Conservation (phyloP, 92 coral and sea anemone genomes). For the Phenganax stokvisi region DNA sequence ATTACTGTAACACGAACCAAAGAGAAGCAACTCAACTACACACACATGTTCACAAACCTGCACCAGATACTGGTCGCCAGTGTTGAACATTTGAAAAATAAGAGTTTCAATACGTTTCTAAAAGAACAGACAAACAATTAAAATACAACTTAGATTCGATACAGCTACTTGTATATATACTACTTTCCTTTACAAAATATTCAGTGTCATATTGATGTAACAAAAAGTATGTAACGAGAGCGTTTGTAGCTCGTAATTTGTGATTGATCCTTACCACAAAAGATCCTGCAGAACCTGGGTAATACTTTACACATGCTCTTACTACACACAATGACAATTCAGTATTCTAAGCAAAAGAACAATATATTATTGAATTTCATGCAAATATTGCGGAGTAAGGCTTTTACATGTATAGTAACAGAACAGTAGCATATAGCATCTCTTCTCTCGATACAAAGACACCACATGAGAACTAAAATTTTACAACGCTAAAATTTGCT, state of each 20-base stretch:
- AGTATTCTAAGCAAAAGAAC: conserved; percentile 23
- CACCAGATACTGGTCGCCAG: conserved; percentile 29
- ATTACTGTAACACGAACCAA: not conserved
- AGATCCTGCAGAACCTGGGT: conserved; percentile 64
- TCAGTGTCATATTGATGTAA: not conserved
- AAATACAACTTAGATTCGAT: not conserved
- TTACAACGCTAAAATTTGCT: not conserved
- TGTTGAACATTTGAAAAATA: conserved; percentile 49
- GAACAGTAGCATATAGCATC: not conserved
- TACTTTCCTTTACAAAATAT: not conserved
- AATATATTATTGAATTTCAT: not conserved
- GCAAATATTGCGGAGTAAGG: not conserved
- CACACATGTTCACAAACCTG: conserved; percentile 44
- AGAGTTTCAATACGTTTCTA: conserved; percentile 59
- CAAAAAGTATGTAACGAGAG: not conserved
- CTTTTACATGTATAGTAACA: not conserved
- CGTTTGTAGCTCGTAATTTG: not conserved
- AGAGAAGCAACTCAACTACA: not conserved
- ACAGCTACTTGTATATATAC: not conserved
- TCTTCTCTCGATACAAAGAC: too few relatives aligned
- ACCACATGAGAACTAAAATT: not conserved
- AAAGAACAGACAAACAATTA: not conserved
- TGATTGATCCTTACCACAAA: conserved; percentile 43
- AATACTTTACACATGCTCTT: conserved; percentile 48
- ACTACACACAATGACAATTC: conserved; percentile 39